Evolutionary conservation across 1,140 invertebrate species (phyloP).

Genomic region (Drosophila sproati): DNA sequence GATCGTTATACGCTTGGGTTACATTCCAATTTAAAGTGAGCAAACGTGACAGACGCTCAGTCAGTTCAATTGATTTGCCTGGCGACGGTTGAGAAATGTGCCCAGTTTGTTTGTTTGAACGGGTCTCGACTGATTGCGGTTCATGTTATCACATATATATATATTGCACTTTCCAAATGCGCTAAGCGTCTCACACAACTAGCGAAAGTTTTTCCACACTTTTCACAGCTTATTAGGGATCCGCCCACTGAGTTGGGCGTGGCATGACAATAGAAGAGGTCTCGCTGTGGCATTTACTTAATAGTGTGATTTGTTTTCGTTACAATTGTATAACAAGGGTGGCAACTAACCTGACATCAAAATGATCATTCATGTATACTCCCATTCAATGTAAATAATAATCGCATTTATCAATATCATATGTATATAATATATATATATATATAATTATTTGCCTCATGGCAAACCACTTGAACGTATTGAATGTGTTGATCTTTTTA

Average conservation of each 20-base stretch:
- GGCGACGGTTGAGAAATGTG: constrained; percentile 37
- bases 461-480: too few species aligned
- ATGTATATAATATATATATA: too few species aligned
- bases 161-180: constrained; percentile 49
- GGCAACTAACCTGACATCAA: not conserved
- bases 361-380: too few species aligned
- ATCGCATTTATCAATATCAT: too few species aligned
- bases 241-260: constrained; percentile 15
- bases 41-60: constrained; percentile 62
- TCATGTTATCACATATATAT: constrained; percentile 34
- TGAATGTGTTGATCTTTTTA: too few species aligned
- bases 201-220: constrained; percentile 67
- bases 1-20: constrained; percentile 6
- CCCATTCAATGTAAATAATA: too few species aligned
- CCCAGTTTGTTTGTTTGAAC: constrained; percentile 25
- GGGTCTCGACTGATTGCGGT: constrained; percentile 2
- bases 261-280: not conserved
- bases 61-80: constrained; percentile 65
- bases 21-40: constrained; percentile 49
- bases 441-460: too few species aligned
- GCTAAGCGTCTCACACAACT: constrained; percentile 2
- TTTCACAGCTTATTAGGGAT: constrained; percentile 44
- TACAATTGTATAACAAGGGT: not conserved
- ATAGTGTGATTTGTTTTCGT: not conserved
- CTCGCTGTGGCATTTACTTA: not conserved